Evolutionary conservation across 2,113 vertebrate genomes (phyloP).

Genomic region (Microcebus ravelobensis): DNA sequence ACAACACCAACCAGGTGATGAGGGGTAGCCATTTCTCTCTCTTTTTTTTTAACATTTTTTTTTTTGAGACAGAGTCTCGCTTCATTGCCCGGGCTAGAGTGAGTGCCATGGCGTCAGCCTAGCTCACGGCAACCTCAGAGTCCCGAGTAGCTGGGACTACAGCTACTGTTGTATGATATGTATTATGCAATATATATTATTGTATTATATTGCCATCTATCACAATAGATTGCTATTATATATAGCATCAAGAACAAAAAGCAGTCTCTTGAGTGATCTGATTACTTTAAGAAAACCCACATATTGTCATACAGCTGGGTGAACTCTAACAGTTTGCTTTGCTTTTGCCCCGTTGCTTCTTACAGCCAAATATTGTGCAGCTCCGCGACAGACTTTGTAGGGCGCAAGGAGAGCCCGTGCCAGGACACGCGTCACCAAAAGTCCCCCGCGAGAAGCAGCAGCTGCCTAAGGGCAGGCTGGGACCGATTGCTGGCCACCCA

Average conservation of each 20-base stretch:
- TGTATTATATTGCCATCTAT: no score
- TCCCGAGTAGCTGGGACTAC: no score
- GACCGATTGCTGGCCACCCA: constrained; percentile 76
- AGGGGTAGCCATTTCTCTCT: neutral
- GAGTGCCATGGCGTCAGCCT: no score
- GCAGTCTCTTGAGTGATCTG: neutral
- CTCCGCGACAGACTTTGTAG: constrained; percentile 92
- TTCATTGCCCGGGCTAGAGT: no score
- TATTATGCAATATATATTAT: no score
- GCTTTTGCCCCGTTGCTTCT: constrained; percentile 46
- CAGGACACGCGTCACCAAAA: constrained; percentile 71
- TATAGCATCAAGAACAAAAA: neutral
- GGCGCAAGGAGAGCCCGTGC: constrained; percentile 89
- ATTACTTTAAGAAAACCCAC: neutral
- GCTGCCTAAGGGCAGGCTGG: constrained; percentile 71
- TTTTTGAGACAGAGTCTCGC: no score
- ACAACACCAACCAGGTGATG: constrained; percentile 90
- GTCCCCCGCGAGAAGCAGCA: constrained; percentile 71
- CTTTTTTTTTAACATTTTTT: neutral
- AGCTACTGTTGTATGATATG: neutral
- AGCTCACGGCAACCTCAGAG: no score
- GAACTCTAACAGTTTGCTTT: neutral
- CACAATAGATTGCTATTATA: no score
- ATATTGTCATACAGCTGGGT: neutral
- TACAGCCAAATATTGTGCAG: constrained; percentile 89